phyloP scores from a whole-genome alignment of 2,113 vertebrate genomes.

The Centropus unirufus region DNA sequence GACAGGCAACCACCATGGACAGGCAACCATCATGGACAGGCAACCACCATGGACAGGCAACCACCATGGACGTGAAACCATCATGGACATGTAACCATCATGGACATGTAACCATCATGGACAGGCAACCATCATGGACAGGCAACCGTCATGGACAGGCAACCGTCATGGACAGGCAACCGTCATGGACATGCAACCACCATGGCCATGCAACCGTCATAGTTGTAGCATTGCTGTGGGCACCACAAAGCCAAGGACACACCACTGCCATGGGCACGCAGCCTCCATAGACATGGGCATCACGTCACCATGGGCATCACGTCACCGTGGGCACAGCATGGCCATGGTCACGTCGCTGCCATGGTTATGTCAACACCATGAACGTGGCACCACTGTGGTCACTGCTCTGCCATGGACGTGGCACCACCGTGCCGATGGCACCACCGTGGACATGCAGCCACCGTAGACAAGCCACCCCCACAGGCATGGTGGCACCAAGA shows the following conservation, averaged over 20 bases:
- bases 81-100: too few relatives aligned
- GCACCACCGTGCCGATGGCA: rapidly evolving
- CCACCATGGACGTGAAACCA: background rate
- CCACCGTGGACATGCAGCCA: rapidly evolving
- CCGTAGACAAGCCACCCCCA: rapidly evolving
- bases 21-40: background rate
- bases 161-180: too few relatives aligned
- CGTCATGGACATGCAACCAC: too few relatives aligned
- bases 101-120: too few relatives aligned
- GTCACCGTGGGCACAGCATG: rapidly evolving
- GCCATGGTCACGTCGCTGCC: background rate
- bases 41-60: background rate
- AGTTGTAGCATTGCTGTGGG: rapidly evolving
- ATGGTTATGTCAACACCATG: rapidly evolving
- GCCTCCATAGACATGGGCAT: rapidly evolving
- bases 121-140: too few relatives aligned
- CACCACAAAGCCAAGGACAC: rapidly evolving
- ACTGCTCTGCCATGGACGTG: rapidly evolving
- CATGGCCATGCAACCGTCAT: rapidly evolving
- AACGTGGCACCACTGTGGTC: rapidly evolving
- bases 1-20: background rate
- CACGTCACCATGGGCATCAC: background rate
- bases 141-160: too few relatives aligned
- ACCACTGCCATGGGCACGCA: background rate
- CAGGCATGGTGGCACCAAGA: too few relatives aligned